These are phyloP conservation scores for Lateolabrax maculatus DNA, from an alignment of 2,797 vertebrate species.

Conservation along the genomic window DNA sequence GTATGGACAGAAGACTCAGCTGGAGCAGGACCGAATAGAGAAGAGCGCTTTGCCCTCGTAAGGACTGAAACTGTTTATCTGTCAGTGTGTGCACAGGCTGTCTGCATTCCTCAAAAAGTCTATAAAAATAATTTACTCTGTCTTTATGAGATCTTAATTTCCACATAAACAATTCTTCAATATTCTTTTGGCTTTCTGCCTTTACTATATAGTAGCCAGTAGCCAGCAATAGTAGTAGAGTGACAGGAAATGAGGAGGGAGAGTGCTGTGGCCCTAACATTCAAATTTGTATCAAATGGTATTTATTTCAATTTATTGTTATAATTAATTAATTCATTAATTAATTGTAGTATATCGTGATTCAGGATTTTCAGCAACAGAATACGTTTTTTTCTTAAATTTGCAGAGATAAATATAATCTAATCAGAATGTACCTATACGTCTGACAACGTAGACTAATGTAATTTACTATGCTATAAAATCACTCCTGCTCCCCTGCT, in stretches of 20 bases:
- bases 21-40: slow-evolving; percentile 56
- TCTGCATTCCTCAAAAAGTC: not conserved
- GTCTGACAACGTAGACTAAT: too few species aligned
- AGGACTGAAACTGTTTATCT: slow-evolving; percentile 23
- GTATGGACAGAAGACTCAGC: slow-evolving; percentile 44
- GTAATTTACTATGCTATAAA: too few species aligned
- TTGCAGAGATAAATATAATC: not conserved
- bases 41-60: slow-evolving; percentile 72
- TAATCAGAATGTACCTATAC: not conserved
- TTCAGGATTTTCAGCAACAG: not conserved
- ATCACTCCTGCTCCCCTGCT: too few species aligned
- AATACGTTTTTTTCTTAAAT: not conserved
- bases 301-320: too few species aligned
- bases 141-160: not conserved
- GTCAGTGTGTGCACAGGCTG: not conserved
- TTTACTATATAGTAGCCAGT: not conserved
- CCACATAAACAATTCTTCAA: not conserved
- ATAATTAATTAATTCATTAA: too few species aligned
- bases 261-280: too few species aligned
- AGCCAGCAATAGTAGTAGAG: too few species aligned
- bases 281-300: too few species aligned
- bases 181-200: not conserved
- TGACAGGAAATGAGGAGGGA: not conserved
- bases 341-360: too few species aligned
- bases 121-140: too few species aligned